These are phyloP conservation scores for Todiramphus chloris DNA, from an alignment of 2,113 vertebrate species.

Conservation along the genomic window DNA sequence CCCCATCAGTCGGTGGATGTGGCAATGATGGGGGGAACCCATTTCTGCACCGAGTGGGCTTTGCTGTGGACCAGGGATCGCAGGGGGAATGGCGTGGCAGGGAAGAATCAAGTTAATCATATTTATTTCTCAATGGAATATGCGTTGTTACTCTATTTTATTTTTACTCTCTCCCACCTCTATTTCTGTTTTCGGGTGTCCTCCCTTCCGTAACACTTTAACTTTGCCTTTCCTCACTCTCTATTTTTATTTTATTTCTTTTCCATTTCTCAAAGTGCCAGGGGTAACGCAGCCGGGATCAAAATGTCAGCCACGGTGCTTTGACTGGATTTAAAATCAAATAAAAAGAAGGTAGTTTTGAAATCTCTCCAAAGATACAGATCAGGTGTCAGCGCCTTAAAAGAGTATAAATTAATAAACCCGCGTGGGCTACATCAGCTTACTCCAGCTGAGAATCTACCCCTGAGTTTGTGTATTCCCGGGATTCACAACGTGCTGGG, in stretches of 20 bases:
- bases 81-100: neutral
- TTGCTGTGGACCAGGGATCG: rapidly evolving
- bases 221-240: neutral
- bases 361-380: neutral
- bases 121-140: neutral
- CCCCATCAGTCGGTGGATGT: neutral
- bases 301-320: neutral
- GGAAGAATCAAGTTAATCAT: neutral
- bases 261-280: neutral
- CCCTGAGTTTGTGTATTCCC: neutral
- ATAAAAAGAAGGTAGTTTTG: neutral
- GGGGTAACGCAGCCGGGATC: neutral
- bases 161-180: neutral
- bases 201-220: neutral
- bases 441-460: neutral
- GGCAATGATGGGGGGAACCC: neutral
- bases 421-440: neutral
- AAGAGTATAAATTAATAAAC: neutral
- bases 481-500: neutral
- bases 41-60: neutral
- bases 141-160: rapidly evolving
- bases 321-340: neutral
- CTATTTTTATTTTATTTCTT: neutral
- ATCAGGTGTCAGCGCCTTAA: neutral
- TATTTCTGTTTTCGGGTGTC: neutral